Percentiles rank a stretch among this genome's conserved stretches.
These are phyloP conservation scores for Channa striata DNA, from an alignment of 2,797 vertebrate species.

Conservation along the genomic window DNA sequence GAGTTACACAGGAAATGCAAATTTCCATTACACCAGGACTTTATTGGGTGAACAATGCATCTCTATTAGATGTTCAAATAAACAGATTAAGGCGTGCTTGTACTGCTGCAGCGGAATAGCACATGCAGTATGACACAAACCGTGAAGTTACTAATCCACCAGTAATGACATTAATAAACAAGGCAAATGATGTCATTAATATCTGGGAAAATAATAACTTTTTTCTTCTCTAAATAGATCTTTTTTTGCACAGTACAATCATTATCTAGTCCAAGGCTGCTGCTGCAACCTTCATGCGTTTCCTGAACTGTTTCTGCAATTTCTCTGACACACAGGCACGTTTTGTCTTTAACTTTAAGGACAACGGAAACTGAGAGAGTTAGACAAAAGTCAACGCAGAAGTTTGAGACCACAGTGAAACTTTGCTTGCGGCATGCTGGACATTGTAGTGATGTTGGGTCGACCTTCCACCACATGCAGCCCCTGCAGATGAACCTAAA, in stretches of 20 bases:
- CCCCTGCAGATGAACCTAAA: constrained; percentile 62
- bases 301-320: too few species aligned
- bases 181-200: neutral
- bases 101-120: neutral
- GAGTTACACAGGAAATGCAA: constrained; percentile 15
- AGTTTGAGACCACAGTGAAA: constrained; percentile 57
- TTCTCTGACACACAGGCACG: neutral
- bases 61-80: constrained; percentile 14
- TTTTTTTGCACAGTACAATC: neutral
- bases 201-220: neutral
- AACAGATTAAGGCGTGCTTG: neutral
- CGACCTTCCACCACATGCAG: constrained; percentile 64
- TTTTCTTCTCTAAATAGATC: too few species aligned
- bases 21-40: neutral
- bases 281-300: neutral
- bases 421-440: constrained; percentile 46
- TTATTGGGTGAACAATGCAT: neutral
- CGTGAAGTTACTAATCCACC: neutral
- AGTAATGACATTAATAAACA: neutral
- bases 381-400: constrained; percentile 41
- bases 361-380: constrained; percentile 30
- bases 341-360: constrained; percentile 32
- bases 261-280: neutral
- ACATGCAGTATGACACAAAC: too few species aligned
- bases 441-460: constrained; percentile 44